A percentile compares a stretch with the other conserved stretches of the same genome.
Evolutionary conservation across 2,888 invertebrate species (phyloP).

Genomic region (Choristoneura rosaceana): DNA sequence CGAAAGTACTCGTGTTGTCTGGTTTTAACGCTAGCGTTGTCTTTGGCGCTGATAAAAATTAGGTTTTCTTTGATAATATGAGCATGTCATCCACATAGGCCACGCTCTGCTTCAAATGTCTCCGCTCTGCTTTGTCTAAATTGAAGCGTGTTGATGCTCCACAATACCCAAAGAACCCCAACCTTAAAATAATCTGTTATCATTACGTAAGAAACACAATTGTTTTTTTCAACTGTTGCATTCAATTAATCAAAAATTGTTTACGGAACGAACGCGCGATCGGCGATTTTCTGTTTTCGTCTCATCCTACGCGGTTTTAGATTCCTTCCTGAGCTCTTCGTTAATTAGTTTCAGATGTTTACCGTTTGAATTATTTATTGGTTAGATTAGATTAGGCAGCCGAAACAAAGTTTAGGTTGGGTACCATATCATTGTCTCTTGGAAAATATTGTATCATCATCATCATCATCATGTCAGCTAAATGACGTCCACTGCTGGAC

Average conservation of each 20-base stretch:
- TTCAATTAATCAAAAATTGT: slow-evolving; percentile 14
- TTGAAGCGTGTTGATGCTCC: neutral
- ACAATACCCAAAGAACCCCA: neutral
- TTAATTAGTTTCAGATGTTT: neutral
- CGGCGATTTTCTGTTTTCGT: slow-evolving; percentile 1
- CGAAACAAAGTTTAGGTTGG: neutral
- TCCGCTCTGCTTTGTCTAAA: neutral
- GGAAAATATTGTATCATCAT: too few species aligned
- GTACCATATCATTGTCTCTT: too few species aligned
- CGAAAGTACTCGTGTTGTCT: too few species aligned
- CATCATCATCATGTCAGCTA: too few species aligned
- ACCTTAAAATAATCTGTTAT: neutral
- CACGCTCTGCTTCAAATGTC: too few species aligned
- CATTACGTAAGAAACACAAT: slow-evolving; percentile 10
- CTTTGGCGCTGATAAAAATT: too few species aligned
- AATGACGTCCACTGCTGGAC: too few species aligned
- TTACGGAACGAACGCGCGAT: slow-evolving; percentile 15
- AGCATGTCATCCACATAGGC: too few species aligned
- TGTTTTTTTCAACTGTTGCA: slow-evolving; percentile 12
- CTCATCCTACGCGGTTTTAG: slow-evolving; percentile 9
- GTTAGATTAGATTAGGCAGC: neutral
- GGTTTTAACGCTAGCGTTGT: too few species aligned
- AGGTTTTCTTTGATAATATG: too few species aligned
- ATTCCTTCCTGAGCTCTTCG: slow-evolving; percentile 2
- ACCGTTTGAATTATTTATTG: slow-evolving; percentile 5